These are phyloP conservation scores for Nothura maculosa DNA, from an alignment of 2,797 vertebrate species.

Conservation along the genomic window DNA sequence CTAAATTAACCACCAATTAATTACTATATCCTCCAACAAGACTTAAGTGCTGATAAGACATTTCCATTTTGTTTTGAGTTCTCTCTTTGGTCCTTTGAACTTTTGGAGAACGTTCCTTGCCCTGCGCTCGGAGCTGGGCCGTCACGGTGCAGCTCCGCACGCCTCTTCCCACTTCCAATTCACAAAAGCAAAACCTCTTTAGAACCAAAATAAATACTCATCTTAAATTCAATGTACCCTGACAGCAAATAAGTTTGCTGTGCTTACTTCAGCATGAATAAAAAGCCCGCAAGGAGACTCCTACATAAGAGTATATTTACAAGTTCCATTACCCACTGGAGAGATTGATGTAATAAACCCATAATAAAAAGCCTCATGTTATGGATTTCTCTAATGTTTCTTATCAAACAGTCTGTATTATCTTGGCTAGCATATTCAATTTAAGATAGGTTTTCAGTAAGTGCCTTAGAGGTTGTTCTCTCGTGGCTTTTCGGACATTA, in stretches of 20 bases:
- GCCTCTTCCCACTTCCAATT: constrained; percentile 67
- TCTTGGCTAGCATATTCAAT: constrained; percentile 74
- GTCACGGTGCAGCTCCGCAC: too few relatives aligned
- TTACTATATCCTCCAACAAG: not conserved
- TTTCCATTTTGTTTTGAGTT: too few relatives aligned
- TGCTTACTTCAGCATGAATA: constrained; percentile 96
- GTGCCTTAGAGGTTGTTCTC: constrained; percentile 73
- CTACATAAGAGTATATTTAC: constrained; percentile 84
- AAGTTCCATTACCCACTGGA: constrained; percentile 84
- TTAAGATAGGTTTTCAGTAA: constrained; percentile 79
- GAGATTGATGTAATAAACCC: constrained; percentile 80
- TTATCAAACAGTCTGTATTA: constrained; percentile 80
- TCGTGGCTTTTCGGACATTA: not conserved
- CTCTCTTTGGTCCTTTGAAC: too few relatives aligned
- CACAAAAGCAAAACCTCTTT: constrained; percentile 87
- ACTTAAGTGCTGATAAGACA: not conserved
- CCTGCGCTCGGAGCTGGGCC: too few relatives aligned
- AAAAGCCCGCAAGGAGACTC: constrained; percentile 87
- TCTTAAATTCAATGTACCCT: constrained; percentile 94
- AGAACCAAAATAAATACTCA: constrained; percentile 92
- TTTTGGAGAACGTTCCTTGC: too few relatives aligned
- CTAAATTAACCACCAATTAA: not conserved
- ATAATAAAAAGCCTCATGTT: constrained; percentile 78
- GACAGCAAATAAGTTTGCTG: constrained; percentile 93
- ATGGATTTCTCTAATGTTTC: constrained; percentile 82